These are phyloP conservation scores for Chlorodrepanis virens DNA, from an alignment of 2,113 vertebrate species.

Conservation along the genomic window DNA sequence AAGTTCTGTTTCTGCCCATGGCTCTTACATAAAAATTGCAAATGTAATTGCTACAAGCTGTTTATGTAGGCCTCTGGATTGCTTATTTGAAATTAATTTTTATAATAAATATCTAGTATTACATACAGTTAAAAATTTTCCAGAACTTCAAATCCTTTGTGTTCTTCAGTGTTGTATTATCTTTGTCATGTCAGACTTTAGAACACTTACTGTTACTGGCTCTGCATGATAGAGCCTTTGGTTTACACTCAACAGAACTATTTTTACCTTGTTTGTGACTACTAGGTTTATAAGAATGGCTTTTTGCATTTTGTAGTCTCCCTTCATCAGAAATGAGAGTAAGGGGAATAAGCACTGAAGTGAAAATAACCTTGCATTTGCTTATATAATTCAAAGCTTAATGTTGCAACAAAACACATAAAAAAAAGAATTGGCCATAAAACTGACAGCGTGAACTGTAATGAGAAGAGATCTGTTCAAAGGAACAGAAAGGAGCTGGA, in stretches of 20 bases:
- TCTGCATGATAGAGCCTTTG: not conserved
- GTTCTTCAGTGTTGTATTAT: not conserved
- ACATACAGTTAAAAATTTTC: not conserved
- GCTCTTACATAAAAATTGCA: not conserved
- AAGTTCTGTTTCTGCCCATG: not conserved
- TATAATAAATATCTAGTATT: not conserved
- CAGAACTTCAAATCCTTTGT: not conserved
- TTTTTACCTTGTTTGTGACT: slow-evolving; percentile 9
- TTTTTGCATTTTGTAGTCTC: slow-evolving; percentile 11
- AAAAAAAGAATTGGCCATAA: not conserved
- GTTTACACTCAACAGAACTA: not conserved
- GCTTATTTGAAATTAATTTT: slow-evolving; percentile 11
- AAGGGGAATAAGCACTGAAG: not conserved
- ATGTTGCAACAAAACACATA: not conserved
- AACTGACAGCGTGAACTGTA: not conserved
- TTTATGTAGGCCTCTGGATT: slow-evolving; percentile 19
- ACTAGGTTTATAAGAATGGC: not conserved
- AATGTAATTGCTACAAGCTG: not conserved
- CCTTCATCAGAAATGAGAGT: not conserved
- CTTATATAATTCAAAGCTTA: not conserved
- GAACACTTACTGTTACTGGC: not conserved
- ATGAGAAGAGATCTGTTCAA: not conserved
- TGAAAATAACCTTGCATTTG: not conserved
- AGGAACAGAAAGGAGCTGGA: not conserved
- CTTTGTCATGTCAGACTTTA: not conserved